Evolutionary conservation across 2,888 invertebrate genomes (phyloP), one percentile per base, ranked within the genome.

Genomic region (Seira sanloemensis): DNA sequence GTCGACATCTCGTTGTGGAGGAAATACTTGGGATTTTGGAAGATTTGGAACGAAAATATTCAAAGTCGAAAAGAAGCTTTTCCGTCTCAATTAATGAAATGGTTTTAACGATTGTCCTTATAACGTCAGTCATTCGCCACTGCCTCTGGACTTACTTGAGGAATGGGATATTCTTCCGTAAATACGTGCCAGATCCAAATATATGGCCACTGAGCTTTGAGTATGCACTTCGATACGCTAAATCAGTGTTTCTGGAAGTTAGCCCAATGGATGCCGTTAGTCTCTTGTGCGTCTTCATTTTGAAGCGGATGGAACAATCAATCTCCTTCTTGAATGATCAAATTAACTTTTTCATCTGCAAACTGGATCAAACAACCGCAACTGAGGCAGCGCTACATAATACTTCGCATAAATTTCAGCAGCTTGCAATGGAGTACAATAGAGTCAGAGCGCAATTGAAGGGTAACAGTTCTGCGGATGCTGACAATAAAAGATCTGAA

Each of bases 241-340:
- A 76, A 50, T 50, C 68, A 4, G 2, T 76, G 0, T 21, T 76
- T 0, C 50, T 76, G 5, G 76, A 76, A 18, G 54, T 76, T 12
- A 54, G 37, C 37, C 37, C 37, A 37, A 5, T 37, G 12, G 37
- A 37, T 37, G 5, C 37, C 12, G 37, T 37, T 12, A 12, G 37
- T 37, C 37, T 37, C 12, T 37, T 37, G 5, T 37, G 37, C 12
- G 12, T 37, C 12, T 37, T 37, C 37, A 37, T 37, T 37, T 37
- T 37, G 37, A 12, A 37, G 37, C 37, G 37, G 12, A 37, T 37
- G 37, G 37, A 37, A 12, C 7, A 9, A 12, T 37, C 37, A 9
- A 37, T 37, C 12, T 37, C 37, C 5, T 37, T 37, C 12, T 37
- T 37, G 12, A 37, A 37, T 37, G 37, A 37, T 37, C 37, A 37